These are phyloP conservation scores for Drosophila colorata DNA, from an alignment of 2,888 invertebrate species.

Conservation along the genomic window DNA sequence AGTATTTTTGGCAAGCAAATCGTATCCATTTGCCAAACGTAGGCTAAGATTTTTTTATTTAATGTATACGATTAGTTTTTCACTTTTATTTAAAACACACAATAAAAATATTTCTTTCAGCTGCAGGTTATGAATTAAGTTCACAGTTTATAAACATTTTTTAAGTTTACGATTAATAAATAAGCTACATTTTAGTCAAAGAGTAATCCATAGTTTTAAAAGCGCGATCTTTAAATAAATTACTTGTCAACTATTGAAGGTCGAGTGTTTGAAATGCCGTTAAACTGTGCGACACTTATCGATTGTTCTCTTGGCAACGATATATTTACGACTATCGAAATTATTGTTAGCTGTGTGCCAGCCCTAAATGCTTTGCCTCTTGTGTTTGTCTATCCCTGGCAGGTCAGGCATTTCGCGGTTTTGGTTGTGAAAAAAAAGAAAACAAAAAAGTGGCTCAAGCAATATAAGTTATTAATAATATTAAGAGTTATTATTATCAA, in stretches of 20 bases:
- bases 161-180: conserved; percentile 1
- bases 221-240: conserved; percentile 43
- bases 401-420: conserved; percentile 51
- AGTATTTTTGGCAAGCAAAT: conserved; percentile 32
- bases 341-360: background rate
- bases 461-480: conserved; percentile 25
- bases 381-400: conserved; percentile 33
- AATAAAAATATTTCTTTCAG: conserved; percentile 19
- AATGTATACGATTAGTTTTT: conserved; percentile 44
- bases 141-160: conserved; percentile 10
- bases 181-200: conserved; percentile 56
- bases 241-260: conserved; percentile 16
- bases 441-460: conserved; percentile 37
- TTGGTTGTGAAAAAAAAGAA: conserved; percentile 56
- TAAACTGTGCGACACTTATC: background rate
- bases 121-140: conserved; percentile 20
- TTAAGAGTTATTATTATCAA: conserved; percentile 1
- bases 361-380: conserved; percentile 7
- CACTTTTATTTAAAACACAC: conserved; percentile 20
- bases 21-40: conserved; percentile 50
- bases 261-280: conserved; percentile 16
- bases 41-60: conserved; percentile 46
- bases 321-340: conserved; percentile 24
- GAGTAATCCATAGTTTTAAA: conserved; percentile 18
- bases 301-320: conserved; percentile 13